These are phyloP conservation scores for Cephus pulcher DNA, from an alignment of 2,888 invertebrate genomes.

Conservation along the genomic window DNA sequence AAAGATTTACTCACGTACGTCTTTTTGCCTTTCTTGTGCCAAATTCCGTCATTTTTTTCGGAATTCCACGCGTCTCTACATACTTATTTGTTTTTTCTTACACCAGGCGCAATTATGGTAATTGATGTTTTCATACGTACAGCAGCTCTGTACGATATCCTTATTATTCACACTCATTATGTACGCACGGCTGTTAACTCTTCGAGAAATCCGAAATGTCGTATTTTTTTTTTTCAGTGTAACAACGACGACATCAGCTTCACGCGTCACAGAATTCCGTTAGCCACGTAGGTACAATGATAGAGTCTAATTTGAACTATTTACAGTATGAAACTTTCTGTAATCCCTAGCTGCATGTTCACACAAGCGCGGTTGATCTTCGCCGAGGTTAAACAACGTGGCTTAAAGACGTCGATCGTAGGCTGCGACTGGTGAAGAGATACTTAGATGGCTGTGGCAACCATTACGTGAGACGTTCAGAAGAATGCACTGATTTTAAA, in stretches of 20 bases:
- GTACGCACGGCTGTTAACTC: background rate
- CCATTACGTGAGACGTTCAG: background rate
- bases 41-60: background rate
- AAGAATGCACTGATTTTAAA: background rate
- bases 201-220: background rate
- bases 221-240: background rate
- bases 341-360: constrained; percentile 37
- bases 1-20: background rate
- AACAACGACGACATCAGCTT: background rate
- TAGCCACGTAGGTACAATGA: constrained; percentile 16
- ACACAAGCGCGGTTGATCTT: constrained; percentile 40
- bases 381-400: background rate
- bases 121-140: background rate
- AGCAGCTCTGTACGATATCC: background rate
- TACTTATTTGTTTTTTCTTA: background rate
- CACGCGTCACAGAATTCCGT: background rate
- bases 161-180: background rate
- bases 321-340: constrained; percentile 50
- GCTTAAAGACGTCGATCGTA: background rate
- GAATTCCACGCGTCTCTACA: background rate
- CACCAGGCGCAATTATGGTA: background rate
- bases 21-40: background rate
- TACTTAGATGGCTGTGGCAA: background rate
- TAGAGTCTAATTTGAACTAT: constrained; percentile 51
- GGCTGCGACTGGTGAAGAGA: background rate